Evolutionary conservation across 2,888 invertebrate species (phyloP).

Genomic region (Cryptus viduatorius): DNA sequence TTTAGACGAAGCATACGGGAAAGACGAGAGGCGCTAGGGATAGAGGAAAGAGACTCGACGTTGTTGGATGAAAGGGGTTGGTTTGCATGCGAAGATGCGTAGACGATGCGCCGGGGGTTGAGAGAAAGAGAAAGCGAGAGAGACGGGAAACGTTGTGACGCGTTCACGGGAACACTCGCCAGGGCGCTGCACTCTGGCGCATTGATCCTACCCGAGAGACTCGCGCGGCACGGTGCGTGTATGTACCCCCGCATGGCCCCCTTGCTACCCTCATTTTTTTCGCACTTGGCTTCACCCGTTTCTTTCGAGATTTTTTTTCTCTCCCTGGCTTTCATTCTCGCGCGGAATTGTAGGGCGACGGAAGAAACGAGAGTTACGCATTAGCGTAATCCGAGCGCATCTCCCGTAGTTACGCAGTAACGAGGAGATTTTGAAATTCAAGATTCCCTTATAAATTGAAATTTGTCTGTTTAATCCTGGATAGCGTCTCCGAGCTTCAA

Average conservation of each 20-base stretch:
- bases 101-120: constrained; percentile 65
- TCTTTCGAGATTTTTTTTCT: constrained; percentile 24
- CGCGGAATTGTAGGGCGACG: constrained; percentile 26
- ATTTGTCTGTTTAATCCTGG: background rate
- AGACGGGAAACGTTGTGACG: constrained; percentile 65
- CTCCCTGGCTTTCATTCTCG: constrained; percentile 28
- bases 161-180: constrained; percentile 78
- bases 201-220: constrained; percentile 80
- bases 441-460: background rate
- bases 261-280: constrained; percentile 71
- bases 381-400: constrained; percentile 21
- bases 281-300: constrained; percentile 43
- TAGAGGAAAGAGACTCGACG: constrained; percentile 72
- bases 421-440: background rate
- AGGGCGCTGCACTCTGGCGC: constrained; percentile 84
- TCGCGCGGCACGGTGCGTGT: constrained; percentile 76
- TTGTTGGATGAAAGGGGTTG: constrained; percentile 69
- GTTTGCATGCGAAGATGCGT: constrained; percentile 82
- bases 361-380: constrained; percentile 25
- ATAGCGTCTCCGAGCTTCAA: too few species aligned
- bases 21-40: constrained; percentile 43
- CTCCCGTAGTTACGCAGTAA: background rate
- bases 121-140: constrained; percentile 39
- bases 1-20: constrained; percentile 57
- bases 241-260: constrained; percentile 72